Percentiles rank a stretch among this genome's conserved stretches.
Conservation (phyloP, 1,140 invertebrate species). For the Leptinotarsa defecta region DNA sequence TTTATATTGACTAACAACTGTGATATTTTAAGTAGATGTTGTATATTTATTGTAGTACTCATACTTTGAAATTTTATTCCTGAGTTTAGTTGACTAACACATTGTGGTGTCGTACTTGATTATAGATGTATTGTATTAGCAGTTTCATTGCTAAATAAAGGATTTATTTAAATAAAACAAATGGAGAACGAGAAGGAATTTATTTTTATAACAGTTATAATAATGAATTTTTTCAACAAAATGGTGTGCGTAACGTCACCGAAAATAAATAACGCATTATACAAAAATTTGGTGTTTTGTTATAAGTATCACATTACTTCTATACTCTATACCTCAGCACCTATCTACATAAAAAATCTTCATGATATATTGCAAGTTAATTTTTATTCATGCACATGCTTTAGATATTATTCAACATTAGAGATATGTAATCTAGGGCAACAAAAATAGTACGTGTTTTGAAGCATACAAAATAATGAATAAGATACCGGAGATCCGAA, state of each 20-base stretch:
- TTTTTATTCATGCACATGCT: conserved; percentile 4
- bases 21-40: too few species aligned
- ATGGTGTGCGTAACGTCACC: conserved; percentile 2
- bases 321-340: neutral
- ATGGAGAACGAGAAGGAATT: neutral
- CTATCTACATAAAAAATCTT: neutral
- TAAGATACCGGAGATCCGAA: too few species aligned
- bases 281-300: conserved; percentile 4
- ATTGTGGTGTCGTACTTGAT: too few species aligned
- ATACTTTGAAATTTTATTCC: too few species aligned
- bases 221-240: neutral
- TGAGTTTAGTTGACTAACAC: too few species aligned
- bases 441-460: neutral
- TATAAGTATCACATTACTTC: neutral
- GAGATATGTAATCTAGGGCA: neutral
- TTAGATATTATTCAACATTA: neutral
- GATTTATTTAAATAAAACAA: neutral
- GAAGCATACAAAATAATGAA: neutral
- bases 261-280: neutral
- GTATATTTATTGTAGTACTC: too few species aligned
- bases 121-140: too few species aligned
- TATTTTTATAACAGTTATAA: neutral
- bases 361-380: neutral
- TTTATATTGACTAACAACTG: too few species aligned
- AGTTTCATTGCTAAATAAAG: too few species aligned